These are phyloP conservation scores for Oreochromis aureus DNA, from an alignment of 2,113 vertebrate species.

Conservation along the genomic window DNA sequence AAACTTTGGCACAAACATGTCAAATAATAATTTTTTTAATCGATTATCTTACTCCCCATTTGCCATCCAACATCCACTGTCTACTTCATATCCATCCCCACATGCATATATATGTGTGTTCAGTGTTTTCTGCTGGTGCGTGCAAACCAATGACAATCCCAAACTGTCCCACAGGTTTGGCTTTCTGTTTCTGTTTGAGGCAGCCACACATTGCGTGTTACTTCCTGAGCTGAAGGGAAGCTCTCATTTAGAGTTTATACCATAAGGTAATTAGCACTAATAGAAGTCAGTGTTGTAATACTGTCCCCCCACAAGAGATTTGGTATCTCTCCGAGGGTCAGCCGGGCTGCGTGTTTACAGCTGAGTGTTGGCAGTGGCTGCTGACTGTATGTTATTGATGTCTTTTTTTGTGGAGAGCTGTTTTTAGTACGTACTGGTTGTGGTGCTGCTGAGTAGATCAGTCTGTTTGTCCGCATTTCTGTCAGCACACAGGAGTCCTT, in stretches of 20 bases:
- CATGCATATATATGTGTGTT: background rate
- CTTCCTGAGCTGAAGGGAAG: background rate
- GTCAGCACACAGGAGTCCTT: background rate
- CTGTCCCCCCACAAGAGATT: background rate
- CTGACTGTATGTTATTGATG: constrained; percentile 4
- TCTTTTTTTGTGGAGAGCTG: background rate
- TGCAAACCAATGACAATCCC: background rate
- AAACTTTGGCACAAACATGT: background rate
- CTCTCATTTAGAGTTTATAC: background rate
- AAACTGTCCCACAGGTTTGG: background rate
- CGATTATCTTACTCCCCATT: background rate
- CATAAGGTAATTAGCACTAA: background rate
- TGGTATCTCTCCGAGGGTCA: background rate
- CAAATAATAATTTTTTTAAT: background rate
- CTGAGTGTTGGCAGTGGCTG: background rate
- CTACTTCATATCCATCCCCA: constrained; percentile 11
- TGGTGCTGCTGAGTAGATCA: background rate
- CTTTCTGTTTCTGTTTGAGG: background rate
- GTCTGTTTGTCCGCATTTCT: background rate
- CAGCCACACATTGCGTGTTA: background rate
- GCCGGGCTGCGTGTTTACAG: background rate
- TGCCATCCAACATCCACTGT: constrained; percentile 8
- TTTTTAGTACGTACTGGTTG: background rate
- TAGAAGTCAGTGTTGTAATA: background rate
- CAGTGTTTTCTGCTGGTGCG: constrained; percentile 9